Conservation (phyloP, 2,797 vertebrate genomes). For the Microchirus variegatus region DNA sequence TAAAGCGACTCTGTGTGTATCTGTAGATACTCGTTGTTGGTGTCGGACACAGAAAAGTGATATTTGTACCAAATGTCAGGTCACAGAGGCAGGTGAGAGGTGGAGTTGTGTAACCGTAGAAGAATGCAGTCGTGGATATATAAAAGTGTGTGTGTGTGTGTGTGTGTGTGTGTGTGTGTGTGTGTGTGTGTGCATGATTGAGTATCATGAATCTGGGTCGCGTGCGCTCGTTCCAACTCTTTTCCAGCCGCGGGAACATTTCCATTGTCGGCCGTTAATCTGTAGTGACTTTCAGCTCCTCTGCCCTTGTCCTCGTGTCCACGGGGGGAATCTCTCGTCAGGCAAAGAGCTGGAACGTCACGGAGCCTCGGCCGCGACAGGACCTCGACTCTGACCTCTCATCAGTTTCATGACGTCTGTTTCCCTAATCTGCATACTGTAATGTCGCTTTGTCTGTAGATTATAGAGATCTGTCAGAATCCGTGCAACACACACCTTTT, state of each 20-base stretch:
- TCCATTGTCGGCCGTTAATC: conserved; percentile 69
- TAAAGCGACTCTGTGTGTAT: no score
- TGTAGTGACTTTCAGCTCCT: conserved; percentile 59
- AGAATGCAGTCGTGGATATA: no score
- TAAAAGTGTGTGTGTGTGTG: no score
- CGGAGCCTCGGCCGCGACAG: conserved; percentile 34
- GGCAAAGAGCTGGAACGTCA: conserved; percentile 51
- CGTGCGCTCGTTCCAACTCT: conserved; percentile 29
- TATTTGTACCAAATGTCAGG: no score
- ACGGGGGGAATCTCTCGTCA: conserved; percentile 34
- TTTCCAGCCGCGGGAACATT: conserved; percentile 60
- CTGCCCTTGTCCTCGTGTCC: conserved; percentile 39
- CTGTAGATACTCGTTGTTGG: no score
- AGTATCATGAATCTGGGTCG: conserved; percentile 6
- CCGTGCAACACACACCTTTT: background rate
- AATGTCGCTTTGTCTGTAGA: conserved; percentile 3
- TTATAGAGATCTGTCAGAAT: background rate
- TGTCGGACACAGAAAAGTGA: no score
- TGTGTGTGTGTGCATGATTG: conserved; percentile 1
- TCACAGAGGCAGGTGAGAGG: background rate
- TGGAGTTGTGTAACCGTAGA: conserved; percentile 16
- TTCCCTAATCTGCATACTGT: conserved; percentile 23
- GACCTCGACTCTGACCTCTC: conserved; percentile 45
- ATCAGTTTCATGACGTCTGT: background rate
- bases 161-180: no score